phyloP scores from a whole-genome alignment of 1,140 invertebrate species.

The Chironomus striatipennis region DNA sequence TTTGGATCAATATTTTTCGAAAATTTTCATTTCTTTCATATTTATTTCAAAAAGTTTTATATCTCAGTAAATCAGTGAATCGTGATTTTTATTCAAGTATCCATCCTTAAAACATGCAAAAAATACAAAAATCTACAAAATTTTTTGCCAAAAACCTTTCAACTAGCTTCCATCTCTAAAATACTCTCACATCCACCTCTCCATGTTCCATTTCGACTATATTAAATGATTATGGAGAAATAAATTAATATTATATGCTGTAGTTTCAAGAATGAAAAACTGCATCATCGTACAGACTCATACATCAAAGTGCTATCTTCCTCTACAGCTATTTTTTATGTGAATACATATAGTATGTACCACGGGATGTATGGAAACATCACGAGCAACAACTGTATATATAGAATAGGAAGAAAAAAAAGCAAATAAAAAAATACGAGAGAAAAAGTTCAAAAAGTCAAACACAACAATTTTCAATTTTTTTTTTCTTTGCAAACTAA shows the following conservation, averaged over 20 bases:
- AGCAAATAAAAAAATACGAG: not conserved
- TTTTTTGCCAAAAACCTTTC: too few species aligned
- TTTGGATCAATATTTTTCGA: too few species aligned
- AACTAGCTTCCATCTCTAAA: too few species aligned
- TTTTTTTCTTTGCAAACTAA: not conserved
- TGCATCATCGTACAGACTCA: conserved; percentile 4
- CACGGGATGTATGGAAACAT: too few species aligned
- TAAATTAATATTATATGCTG: not conserved
- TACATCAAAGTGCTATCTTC: not conserved
- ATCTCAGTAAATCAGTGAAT: too few species aligned
- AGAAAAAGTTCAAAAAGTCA: conserved; percentile 4
- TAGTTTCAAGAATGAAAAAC: not conserved
- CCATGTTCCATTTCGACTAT: not conserved
- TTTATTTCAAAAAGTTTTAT: too few species aligned
- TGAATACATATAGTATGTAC: not conserved
- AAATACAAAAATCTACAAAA: too few species aligned
- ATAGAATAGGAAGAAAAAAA: not conserved
- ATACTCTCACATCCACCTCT: not conserved
- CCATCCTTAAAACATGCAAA: too few species aligned
- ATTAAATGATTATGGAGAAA: conserved; percentile 8
- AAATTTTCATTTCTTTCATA: too few species aligned
- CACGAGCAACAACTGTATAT: too few species aligned
- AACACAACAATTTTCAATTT: conserved; percentile 14
- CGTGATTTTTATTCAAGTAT: too few species aligned
- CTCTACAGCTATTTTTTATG: not conserved